phyloP scores from a whole-genome alignment of 2,797 vertebrate genomes.

The Enteromius trimaculatus region DNA sequence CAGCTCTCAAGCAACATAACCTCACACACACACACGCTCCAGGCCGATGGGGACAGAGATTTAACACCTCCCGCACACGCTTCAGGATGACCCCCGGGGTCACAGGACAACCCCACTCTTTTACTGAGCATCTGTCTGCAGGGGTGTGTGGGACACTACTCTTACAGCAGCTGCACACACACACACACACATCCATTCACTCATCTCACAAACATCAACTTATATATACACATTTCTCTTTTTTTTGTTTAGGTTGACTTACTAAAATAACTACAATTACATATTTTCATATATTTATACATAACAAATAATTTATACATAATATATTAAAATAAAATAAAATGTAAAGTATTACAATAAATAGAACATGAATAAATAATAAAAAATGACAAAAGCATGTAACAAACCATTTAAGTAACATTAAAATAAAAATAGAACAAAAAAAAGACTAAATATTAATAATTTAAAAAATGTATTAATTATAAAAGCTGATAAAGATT shows the following conservation, averaged over 20 bases:
- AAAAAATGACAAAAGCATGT: neutral
- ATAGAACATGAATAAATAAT: neutral
- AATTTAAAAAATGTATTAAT: neutral
- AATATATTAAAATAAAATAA: neutral
- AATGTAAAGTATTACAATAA: neutral
- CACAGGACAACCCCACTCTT: slow-evolving; percentile 47
- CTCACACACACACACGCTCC: neutral
- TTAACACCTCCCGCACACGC: slow-evolving; percentile 53
- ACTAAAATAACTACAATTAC: neutral
- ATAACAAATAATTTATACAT: neutral
- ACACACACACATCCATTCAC: neutral
- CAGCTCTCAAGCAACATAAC: neutral
- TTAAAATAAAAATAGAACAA: neutral
- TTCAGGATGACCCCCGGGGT: slow-evolving; percentile 71
- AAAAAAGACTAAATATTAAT: neutral
- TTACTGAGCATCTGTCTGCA: slow-evolving; percentile 75
- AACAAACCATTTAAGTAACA: neutral
- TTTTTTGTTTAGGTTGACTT: neutral
- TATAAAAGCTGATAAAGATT: neutral
- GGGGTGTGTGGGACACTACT: slow-evolving; percentile 35
- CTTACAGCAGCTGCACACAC: neutral
- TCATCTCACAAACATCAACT: slow-evolving; percentile 6
- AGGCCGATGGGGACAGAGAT: neutral
- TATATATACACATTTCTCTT: neutral
- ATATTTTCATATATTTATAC: neutral